Evolutionary conservation across 2,113 vertebrate species (phyloP), one percentile per base, ranked within the genome.

Genomic region (Suricata suricatta): DNA sequence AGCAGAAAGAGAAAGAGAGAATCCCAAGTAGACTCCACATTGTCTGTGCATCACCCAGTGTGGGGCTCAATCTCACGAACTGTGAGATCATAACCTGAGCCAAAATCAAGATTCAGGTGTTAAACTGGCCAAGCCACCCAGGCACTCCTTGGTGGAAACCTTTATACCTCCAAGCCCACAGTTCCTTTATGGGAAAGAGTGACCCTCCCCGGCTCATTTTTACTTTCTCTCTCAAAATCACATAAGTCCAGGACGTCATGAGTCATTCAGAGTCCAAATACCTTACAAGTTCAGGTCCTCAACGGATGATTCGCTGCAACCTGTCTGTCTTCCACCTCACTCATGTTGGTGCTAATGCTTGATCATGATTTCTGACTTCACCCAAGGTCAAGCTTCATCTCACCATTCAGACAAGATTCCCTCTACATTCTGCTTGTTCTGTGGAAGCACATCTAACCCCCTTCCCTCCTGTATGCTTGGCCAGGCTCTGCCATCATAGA

Each of bases 231-330:
- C 10, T 84, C 7, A 80, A 84, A 85, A 16, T 47, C 2, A 7
- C 1, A 0, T 64, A 3, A 54, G 2, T 50, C 4, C 31, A n/a
- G 5, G 5, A 21, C 19, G 35, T 54, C n/a, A 27, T 50, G 27
- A 79, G 5, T 84, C 23, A 38, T 1, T 0, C 2, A 41, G 52
- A 44, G 31, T 57, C 44, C 35, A 47, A 35, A 29, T 4, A 41
- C 1, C 15, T 84, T 64, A 10, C 19, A 74, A 74, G 54, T 29
- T 52, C 33, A 10, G 1, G 27, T 54, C 6, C 27, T 52, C 38
- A 1, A 4, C 4, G 11, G 29, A 2, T 7, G 1, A 7, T 66
- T 47, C 14, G 21, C 15, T 21, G 21, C 0, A 5, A 23, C 35
- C 13, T 17, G 0, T 72, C 33, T 60, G 2, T 33, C 47, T 3